Conservation (phyloP, 2,888 invertebrate species). For the Creontiades dilutus region DNA sequence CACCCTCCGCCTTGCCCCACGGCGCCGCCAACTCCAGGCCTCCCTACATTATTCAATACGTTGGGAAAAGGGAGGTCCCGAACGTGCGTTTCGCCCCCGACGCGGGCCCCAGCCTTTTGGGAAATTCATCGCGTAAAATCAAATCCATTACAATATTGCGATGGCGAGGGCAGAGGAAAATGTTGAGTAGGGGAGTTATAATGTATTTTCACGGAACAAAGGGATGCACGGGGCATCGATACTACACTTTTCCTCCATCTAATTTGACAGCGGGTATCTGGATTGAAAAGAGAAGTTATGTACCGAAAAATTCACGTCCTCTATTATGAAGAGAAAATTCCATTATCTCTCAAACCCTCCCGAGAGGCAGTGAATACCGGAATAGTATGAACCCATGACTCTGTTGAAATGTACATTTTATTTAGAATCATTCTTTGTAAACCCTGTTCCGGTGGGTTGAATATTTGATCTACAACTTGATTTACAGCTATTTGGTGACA, state of each 20-base stretch:
- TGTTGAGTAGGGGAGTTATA: not conserved
- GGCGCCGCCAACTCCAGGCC: constrained; percentile 9
- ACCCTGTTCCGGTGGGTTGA: no score
- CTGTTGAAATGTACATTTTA: no score
- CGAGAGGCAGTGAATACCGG: no score
- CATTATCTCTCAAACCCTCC: not conserved
- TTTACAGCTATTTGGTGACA: no score
- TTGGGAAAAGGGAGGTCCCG: constrained; percentile 16
- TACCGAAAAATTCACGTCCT: not conserved
- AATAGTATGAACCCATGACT: no score
- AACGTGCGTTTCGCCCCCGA: constrained; percentile 28
- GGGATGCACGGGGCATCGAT: not conserved
- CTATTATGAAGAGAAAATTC: not conserved
- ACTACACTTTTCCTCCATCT: not conserved
- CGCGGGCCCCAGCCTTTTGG: not conserved
- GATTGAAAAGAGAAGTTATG: no score
- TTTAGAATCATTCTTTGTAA: no score
- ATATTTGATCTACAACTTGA: no score
- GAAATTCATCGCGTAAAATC: constrained; percentile 39
- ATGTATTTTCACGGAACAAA: not conserved
- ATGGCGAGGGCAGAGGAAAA: not conserved
- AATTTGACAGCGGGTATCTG: not conserved
- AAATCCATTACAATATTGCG: constrained; percentile 6
- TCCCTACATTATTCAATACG: constrained; percentile 46
- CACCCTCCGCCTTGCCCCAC: not conserved